phyloP scores from a whole-genome alignment of 2,113 vertebrate genomes.

The Taurulus bubalis region DNA sequence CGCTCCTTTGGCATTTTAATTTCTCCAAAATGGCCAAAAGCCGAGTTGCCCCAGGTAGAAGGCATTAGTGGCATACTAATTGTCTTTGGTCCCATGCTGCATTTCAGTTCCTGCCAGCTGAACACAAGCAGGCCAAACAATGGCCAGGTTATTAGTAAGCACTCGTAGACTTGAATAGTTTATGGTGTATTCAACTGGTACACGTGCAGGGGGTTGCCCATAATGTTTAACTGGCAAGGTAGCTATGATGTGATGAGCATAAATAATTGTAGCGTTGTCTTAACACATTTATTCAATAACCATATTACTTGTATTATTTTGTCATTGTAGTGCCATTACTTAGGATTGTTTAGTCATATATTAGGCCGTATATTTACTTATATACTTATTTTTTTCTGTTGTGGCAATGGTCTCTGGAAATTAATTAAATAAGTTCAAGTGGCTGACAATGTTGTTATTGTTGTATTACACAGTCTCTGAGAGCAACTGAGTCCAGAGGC shows the following conservation, averaged over 20 bases:
- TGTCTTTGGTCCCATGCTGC: constrained; percentile 64
- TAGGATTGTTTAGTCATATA: background rate
- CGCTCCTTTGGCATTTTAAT: constrained; percentile 53
- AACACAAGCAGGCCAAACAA: constrained; percentile 63
- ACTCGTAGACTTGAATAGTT: constrained; percentile 54
- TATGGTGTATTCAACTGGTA: constrained; percentile 50
- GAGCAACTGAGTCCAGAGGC: constrained; percentile 37
- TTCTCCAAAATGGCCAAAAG: constrained; percentile 47
- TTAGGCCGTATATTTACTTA: background rate
- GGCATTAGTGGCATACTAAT: constrained; percentile 66
- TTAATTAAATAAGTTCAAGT: constrained; percentile 28
- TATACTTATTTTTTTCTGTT: background rate
- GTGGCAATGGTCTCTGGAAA: background rate
- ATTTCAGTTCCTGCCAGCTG: constrained; percentile 61
- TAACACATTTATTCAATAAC: background rate
- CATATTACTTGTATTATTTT: background rate
- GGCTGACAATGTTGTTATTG: constrained; percentile 39
- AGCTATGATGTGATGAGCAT: background rate
- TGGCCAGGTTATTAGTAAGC: constrained; percentile 66
- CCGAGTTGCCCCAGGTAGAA: constrained; percentile 21
- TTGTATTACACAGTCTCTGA: constrained; percentile 45
- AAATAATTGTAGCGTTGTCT: background rate
- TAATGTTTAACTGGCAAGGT: background rate
- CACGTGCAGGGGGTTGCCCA: constrained; percentile 12
- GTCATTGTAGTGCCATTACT: background rate